A percentile compares a stretch with the other conserved stretches of the same genome.
These are phyloP conservation scores for Hepsetus odoe DNA, from an alignment of 2,113 vertebrate species.

Conservation along the genomic window DNA sequence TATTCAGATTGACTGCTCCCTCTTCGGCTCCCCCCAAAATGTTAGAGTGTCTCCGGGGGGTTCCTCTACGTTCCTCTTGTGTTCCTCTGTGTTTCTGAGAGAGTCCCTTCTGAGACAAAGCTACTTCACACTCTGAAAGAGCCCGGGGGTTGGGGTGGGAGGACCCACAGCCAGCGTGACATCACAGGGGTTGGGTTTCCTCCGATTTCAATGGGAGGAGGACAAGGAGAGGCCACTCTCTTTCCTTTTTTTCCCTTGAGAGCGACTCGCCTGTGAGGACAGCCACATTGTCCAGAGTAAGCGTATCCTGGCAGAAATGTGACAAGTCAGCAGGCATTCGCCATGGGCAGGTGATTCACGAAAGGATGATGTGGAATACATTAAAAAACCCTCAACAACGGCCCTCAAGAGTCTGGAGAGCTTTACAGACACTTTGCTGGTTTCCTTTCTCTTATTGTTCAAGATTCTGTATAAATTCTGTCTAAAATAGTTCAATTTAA, in stretches of 20 bases:
- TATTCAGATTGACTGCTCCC: not conserved
- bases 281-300: constrained; percentile 22
- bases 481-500: no score
- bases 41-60: constrained; percentile 51
- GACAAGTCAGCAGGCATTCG: not conserved
- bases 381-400: not conserved
- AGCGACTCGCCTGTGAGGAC: constrained; percentile 34
- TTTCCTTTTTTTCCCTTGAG: not conserved
- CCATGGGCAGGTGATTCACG: not conserved
- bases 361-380: not conserved
- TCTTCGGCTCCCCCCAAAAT: constrained; percentile 53
- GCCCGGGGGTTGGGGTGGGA: constrained; percentile 53
- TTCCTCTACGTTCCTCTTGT: constrained; percentile 1
- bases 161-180: constrained; percentile 73
- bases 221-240: constrained; percentile 3
- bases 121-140: constrained; percentile 72
- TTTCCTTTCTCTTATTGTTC: no score
- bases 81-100: constrained; percentile 36
- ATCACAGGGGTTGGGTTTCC: constrained; percentile 76
- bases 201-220: constrained; percentile 20
- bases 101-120: constrained; percentile 71
- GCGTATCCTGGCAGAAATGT: constrained; percentile 4
- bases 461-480: no score
- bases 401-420: not conserved
- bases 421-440: no score